These are phyloP conservation scores for Leptinotarsa haldemani DNA, from an alignment of 2,888 invertebrate genomes.

Conservation along the genomic window DNA sequence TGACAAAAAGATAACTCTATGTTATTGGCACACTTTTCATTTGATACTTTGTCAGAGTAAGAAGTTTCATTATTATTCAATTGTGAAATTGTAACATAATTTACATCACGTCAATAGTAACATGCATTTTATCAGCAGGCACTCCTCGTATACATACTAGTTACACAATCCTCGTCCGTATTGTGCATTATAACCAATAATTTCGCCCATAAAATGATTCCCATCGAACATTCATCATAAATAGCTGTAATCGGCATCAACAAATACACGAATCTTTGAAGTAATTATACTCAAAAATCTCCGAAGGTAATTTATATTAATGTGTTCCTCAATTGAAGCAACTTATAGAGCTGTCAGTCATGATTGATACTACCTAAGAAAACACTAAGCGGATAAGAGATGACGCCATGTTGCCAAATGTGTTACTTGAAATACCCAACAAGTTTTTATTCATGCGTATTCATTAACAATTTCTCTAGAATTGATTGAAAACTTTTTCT, in stretches of 20 bases:
- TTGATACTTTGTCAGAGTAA: no score
- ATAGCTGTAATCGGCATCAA: constrained; percentile 54
- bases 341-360: constrained; percentile 61
- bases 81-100: no score
- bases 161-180: constrained; percentile 24
- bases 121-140: neutral
- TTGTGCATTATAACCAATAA: constrained; percentile 45
- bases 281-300: constrained; percentile 60
- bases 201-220: constrained; percentile 43
- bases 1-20: no score
- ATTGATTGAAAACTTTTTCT: no score
- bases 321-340: constrained; percentile 59
- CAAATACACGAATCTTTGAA: constrained; percentile 55
- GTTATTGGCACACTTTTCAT: no score
- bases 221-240: constrained; percentile 47
- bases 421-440: neutral
- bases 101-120: no score
- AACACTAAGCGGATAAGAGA: constrained; percentile 40
- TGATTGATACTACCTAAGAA: constrained; percentile 61
- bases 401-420: constrained; percentile 1
- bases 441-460: no score
- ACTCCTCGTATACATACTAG: constrained; percentile 24
- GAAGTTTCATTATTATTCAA: no score
- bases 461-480: no score
- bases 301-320: constrained; percentile 60